Base-by-base conservation (phyloP, 2,888 invertebrate genomes). In the Synergus gifuensis region DNA sequence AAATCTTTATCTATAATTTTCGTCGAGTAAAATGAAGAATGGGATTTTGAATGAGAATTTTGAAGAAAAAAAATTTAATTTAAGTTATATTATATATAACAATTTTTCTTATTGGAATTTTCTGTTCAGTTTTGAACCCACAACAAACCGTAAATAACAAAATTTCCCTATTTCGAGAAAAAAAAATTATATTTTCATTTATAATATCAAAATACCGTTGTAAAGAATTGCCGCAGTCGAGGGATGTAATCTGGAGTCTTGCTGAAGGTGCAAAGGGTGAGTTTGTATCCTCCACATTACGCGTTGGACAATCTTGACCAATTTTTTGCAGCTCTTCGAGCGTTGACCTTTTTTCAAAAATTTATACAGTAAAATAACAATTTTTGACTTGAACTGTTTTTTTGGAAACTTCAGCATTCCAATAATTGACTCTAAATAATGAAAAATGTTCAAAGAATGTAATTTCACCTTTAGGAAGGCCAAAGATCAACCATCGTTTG, bases 151-250 rank as follows among this genome's bases (percentile, higher is more conserved):
- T 42, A 42, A 42, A 42, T 1, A 42, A 42, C 1, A 1, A 42
- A 42, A 9, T 42, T 42, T 42, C 42, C 7, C 7, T 42, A 42
- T 42, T 9, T 42, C 1, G 42, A 42, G 5, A 42, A 42, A 42
- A 42, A 42, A 42, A 42, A 42, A 42, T 42, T 42, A n/a, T 16
- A 7, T 7, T 49, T 49, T 44, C 5, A n/a, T 42, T 63, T 28
- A 76, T 0, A 46, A 16, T 42, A 18, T n/a, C 4, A 58, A 76
- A 80, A 66, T 93, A 94, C 94, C 94, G 89, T 94, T 94, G 87
- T 94, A 94, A 84, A 94, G 92, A 92, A 94, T 93, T 81, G 93
- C 93, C 77, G 93, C 92, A 18, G 93, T 88, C 79, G 92, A 88
- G 83, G 93, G 93, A 88, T 92, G 92, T 81, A 93, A 87, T 86